Evolutionary conservation across 1,140 invertebrate species (phyloP).

Genomic region (Akabosia matsudoensis): DNA sequence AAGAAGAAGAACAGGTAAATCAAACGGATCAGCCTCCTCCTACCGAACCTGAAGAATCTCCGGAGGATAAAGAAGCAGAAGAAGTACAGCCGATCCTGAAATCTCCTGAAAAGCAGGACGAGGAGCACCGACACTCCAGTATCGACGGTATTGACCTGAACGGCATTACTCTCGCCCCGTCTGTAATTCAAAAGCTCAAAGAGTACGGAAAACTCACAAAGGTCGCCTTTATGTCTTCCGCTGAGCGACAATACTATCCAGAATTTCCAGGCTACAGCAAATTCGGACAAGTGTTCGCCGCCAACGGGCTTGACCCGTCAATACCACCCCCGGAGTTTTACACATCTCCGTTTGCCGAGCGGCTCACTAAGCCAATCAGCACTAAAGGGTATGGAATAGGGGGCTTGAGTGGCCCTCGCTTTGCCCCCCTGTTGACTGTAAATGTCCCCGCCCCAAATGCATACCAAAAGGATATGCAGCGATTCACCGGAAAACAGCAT

Average conservation of each 20-base stretch:
- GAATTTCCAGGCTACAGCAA: background rate
- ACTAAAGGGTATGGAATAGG: constrained; percentile 18
- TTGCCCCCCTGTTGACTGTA: background rate
- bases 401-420: background rate
- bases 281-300: background rate
- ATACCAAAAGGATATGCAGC: background rate
- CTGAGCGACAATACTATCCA: background rate
- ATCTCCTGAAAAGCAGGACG: no score
- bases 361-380: background rate
- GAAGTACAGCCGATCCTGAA: no score
- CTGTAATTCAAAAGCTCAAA: no score
- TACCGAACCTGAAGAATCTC: no score
- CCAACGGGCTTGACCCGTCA: background rate
- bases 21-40: no score
- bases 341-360: background rate
- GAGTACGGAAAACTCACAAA: background rate
- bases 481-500: background rate
- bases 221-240: background rate
- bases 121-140: no score
- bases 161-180: no score
- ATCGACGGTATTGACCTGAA: no score
- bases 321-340: background rate
- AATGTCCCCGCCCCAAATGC: background rate
- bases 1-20: no score
- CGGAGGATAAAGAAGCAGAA: no score